phyloP scores from a whole-genome alignment of 2,797 vertebrate species.

The Ctenosaura bakeri region DNA sequence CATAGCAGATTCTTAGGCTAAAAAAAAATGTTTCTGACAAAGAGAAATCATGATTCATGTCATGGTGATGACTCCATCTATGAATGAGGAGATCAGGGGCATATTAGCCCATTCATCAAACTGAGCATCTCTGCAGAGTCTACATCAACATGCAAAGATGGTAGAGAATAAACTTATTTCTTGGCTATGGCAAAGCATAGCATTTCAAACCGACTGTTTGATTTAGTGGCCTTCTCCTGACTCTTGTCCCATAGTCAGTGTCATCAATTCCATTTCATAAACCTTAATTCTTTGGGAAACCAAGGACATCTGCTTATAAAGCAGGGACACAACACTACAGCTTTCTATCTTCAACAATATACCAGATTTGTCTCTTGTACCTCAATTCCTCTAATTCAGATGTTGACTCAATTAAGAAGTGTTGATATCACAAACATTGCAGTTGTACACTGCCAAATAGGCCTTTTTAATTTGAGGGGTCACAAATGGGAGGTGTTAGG shows the following conservation, averaged over 20 bases:
- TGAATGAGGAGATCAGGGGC: neutral
- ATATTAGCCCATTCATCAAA: neutral
- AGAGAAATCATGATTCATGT: neutral
- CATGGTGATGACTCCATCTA: neutral
- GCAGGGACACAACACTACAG: neutral
- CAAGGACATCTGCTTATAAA: neutral
- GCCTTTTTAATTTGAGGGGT: neutral
- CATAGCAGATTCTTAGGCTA: no score
- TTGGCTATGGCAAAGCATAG: no score
- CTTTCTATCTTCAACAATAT: neutral
- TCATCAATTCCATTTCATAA: no score
- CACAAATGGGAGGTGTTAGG: neutral
- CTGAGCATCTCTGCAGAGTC: no score
- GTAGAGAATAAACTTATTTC: no score
- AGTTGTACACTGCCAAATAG: neutral
- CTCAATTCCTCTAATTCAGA: neutral
- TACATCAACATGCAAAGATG: no score
- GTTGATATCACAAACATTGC: neutral
- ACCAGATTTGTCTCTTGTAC: neutral
- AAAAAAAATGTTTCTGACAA: no score
- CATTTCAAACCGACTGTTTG: no score
- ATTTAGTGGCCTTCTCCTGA: no score
- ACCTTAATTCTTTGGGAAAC: neutral
- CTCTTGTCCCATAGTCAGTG: no score
- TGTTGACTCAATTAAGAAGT: neutral